These are phyloP conservation scores for Plutella xylostella DNA, from an alignment of 2,888 invertebrate genomes.

Conservation along the genomic window DNA sequence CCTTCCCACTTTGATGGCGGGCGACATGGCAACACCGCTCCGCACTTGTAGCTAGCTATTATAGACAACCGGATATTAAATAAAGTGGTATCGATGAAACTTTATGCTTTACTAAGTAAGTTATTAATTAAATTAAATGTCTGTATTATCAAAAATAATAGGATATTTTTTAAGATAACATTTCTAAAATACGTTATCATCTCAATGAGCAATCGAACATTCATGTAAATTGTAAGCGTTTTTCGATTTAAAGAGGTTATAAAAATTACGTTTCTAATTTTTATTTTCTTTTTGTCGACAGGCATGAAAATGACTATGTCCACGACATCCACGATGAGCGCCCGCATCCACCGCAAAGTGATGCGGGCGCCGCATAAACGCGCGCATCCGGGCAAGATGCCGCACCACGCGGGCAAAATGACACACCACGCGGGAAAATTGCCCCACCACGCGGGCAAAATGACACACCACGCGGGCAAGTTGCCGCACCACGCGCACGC, in stretches of 20 bases:
- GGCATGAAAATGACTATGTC: conserved; percentile 83
- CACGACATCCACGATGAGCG: conserved; percentile 74
- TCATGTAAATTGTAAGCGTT: neutral
- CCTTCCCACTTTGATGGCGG: too few relatives aligned
- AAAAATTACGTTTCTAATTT: conserved; percentile 21
- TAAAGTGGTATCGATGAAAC: too few relatives aligned
- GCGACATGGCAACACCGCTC: too few relatives aligned
- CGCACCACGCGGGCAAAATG: conserved; percentile 46
- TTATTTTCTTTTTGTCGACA: conserved; percentile 50
- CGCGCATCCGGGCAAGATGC: conserved; percentile 41
- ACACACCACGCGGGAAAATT: conserved; percentile 40
- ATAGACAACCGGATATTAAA: too few relatives aligned
- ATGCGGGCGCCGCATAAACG: conserved; percentile 76
- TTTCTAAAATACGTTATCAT: too few relatives aligned
- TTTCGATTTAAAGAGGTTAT: too few relatives aligned
- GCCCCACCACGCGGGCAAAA: conserved; percentile 49
- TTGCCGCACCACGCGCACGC: conserved; percentile 40
- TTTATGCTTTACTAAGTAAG: too few relatives aligned
- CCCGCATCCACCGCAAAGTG: conserved; percentile 75
- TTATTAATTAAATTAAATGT: too few relatives aligned
- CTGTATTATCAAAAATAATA: too few relatives aligned
- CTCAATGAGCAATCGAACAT: too few relatives aligned
- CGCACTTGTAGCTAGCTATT: too few relatives aligned
- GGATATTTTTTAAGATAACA: too few relatives aligned
- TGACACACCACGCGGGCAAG: conserved; percentile 38